Percentiles rank a stretch among this genome's conserved stretches.
Conservation (phyloP, 2,888 invertebrate genomes). For the Tachystola acroxantha region DNA sequence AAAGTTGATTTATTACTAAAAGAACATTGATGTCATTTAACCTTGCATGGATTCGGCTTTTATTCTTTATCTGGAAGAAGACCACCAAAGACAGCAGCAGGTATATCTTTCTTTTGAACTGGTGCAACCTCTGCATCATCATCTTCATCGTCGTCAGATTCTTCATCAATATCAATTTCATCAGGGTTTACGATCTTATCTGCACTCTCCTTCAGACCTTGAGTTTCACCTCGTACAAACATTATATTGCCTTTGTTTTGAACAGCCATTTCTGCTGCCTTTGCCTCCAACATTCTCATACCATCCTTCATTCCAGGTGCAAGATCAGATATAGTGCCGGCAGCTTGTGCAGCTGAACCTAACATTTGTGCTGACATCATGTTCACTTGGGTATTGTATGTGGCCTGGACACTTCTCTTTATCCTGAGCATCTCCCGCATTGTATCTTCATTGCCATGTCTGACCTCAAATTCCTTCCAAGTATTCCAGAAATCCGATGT, state of each 20-base stretch:
- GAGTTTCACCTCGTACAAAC: conserved; percentile 93
- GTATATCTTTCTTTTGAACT: conserved; percentile 91
- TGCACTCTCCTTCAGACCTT: conserved; percentile 81
- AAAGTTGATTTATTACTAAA: conserved; percentile 44
- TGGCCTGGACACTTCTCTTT: conserved; percentile 97
- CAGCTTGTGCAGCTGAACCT: conserved; percentile 83
- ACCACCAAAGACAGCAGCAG: conserved; percentile 94
- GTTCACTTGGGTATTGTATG: conserved; percentile 98
- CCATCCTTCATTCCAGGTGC: conserved; percentile 89
- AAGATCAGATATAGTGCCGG: conserved; percentile 84
- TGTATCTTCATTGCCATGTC: conserved; percentile 99
- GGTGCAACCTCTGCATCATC: conserved; percentile 80
- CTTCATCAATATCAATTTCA: conserved; percentile 91
- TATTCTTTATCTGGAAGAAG: conserved; percentile 60
- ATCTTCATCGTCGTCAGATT: conserved; percentile 81
- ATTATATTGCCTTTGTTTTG: conserved; percentile 82
- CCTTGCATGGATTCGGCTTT: background rate
- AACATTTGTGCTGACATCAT: conserved; percentile 99
- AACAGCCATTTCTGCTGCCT: conserved; percentile 84
- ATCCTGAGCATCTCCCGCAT: conserved; percentile 99
- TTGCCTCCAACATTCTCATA: conserved; percentile 92
- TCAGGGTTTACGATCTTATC: conserved; percentile 90
- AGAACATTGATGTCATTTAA: conserved; percentile 15
- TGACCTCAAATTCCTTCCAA: conserved; percentile 99
- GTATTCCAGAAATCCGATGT: conserved; percentile 97